These are phyloP conservation scores for Gouania willdenowi DNA, from an alignment of 2,797 vertebrate genomes.

Conservation along the genomic window DNA sequence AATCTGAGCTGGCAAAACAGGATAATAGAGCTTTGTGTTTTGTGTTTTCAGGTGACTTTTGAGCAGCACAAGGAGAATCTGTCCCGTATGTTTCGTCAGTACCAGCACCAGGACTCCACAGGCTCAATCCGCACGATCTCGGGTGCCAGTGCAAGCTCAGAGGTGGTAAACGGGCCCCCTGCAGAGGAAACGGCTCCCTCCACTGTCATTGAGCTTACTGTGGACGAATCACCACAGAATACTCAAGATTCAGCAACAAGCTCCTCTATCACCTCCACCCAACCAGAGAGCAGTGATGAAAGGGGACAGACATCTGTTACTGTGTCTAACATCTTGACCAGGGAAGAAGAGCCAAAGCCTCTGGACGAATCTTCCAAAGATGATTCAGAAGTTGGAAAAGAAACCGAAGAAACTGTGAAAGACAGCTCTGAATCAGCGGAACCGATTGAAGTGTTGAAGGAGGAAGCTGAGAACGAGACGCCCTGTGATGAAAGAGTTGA, in stretches of 20 bases:
- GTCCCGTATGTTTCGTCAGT: slow-evolving; percentile 84
- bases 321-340: slow-evolving; percentile 68
- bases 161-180: slow-evolving; percentile 51
- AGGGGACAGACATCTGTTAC: slow-evolving; percentile 36
- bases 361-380: slow-evolving; percentile 15
- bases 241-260: slow-evolving; percentile 18
- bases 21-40: background rate
- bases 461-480: slow-evolving; percentile 9
- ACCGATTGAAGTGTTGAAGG: slow-evolving; percentile 3
- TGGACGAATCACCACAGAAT: slow-evolving; percentile 50
- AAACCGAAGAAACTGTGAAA: slow-evolving; percentile 2
- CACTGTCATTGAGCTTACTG: slow-evolving; percentile 73
- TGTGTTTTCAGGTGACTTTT: slow-evolving; percentile 85
- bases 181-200: slow-evolving; percentile 65
- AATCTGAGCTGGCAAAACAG: background rate
- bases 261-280: slow-evolving; percentile 27
- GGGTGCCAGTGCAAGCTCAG: slow-evolving; percentile 67
- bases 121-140: slow-evolving; percentile 75
- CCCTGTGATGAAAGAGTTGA: background rate
- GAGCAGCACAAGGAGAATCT: slow-evolving; percentile 94
- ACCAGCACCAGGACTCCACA: slow-evolving; percentile 75
- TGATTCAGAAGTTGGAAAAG: slow-evolving; percentile 3
- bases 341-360: slow-evolving; percentile 32
- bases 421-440: slow-evolving; percentile 7
- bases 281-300: slow-evolving; percentile 20